Percentiles rank a stretch among this genome's conserved stretches.
Evolutionary conservation across 2,888 invertebrate genomes (phyloP).

Genomic region (Chymomyza fuscimana): DNA sequence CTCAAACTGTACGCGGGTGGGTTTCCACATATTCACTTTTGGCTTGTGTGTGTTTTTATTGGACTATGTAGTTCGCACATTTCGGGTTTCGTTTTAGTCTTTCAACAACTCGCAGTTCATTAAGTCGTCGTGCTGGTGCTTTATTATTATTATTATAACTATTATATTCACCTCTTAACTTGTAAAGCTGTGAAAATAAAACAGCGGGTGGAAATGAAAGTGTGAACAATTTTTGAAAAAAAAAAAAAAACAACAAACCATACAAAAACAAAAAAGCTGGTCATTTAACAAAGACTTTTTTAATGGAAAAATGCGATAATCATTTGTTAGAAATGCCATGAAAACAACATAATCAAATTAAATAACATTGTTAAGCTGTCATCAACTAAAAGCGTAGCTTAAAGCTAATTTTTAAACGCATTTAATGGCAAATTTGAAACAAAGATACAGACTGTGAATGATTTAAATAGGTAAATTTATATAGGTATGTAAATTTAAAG

Average conservation of each 20-base stretch:
- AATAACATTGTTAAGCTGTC: not conserved
- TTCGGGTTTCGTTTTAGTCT: not conserved
- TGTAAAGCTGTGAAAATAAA: not conserved
- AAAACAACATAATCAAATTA: not conserved
- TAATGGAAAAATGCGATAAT: not conserved
- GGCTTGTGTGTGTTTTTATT: constrained; percentile 16
- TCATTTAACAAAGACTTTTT: not conserved
- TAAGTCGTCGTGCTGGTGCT: constrained; percentile 41
- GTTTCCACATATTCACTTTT: no score
- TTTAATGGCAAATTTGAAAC: no score
- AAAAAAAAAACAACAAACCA: no score
- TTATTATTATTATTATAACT: not conserved
- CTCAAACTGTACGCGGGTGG: constrained; percentile 37
- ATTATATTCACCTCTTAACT: not conserved
- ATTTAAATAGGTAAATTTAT: not conserved
- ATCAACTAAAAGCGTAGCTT: not conserved
- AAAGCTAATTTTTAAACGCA: not conserved
- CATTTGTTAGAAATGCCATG: not conserved
- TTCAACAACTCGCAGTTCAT: constrained; percentile 34
- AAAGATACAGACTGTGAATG: not conserved
- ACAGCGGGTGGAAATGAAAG: not conserved
- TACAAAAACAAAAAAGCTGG: not conserved
- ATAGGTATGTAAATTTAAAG: not conserved
- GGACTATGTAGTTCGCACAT: not conserved
- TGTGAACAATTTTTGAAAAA: not conserved